Conservation (phyloP, 2,888 invertebrate species). For the Eurytoma adleriae region DNA sequence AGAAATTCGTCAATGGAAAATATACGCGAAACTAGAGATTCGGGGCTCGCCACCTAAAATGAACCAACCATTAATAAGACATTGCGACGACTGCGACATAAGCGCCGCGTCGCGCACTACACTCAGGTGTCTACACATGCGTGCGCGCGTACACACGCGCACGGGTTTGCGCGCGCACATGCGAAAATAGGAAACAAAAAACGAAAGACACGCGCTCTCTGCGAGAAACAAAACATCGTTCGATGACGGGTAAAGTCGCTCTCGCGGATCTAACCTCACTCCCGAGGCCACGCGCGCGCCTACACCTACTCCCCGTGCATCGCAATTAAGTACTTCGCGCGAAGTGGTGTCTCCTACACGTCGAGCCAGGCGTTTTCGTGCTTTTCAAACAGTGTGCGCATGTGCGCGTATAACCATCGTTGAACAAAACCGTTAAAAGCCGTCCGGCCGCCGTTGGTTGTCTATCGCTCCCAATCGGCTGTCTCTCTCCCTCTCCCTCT, state of each 20-base stretch:
- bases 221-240: conserved; percentile 48
- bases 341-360: not conserved
- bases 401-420: no score
- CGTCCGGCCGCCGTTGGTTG: conserved; percentile 5
- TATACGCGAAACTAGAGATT: not conserved
- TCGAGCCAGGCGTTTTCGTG: not conserved
- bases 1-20: not conserved
- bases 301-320: not conserved
- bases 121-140: not conserved
- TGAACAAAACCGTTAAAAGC: conserved; percentile 18
- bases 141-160: no score
- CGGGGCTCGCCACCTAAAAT: not conserved
- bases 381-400: no score
- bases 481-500: not conserved
- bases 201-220: conserved; percentile 26
- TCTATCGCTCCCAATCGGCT: no score
- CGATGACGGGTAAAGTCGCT: conserved; percentile 38
- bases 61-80: not conserved
- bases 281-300: conserved; percentile 9
- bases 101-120: not conserved
- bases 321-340: not conserved
- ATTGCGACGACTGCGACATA: no score
- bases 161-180: not conserved
- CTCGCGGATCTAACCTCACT: conserved; percentile 52
- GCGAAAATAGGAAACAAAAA: not conserved